Percentiles rank a stretch among this genome's conserved stretches.
Conservation (phyloP, 2,797 vertebrate genomes). For the Enteromius argenteus region DNA sequence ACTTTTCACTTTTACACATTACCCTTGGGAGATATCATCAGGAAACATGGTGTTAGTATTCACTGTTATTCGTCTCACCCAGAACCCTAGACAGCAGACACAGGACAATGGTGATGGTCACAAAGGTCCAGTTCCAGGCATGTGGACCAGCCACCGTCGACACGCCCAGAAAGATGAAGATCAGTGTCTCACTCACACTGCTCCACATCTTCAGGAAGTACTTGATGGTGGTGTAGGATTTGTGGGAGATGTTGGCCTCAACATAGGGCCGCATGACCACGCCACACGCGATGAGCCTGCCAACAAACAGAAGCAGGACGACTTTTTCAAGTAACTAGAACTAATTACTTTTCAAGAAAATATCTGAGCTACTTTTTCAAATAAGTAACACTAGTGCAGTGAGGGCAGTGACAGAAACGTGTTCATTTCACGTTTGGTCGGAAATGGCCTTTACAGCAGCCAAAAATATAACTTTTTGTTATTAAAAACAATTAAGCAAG, state of each 20-base stretch:
- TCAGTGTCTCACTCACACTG: conserved; percentile 97
- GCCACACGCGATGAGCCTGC: conserved; percentile 91
- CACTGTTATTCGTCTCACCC: conserved; percentile 75
- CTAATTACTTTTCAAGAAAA: too few species aligned
- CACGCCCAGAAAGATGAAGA: conserved; percentile 97
- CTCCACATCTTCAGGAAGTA: conserved; percentile 99
- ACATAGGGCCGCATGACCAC: conserved; percentile 95
- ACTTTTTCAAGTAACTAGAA: too few species aligned
- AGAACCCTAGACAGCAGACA: conserved; percentile 87
- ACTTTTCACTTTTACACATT: too few species aligned
- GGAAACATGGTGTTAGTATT: too few species aligned
- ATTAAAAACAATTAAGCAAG: too few species aligned
- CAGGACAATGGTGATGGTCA: conserved; percentile 83
- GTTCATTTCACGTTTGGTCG: too few species aligned
- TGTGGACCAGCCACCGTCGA: conserved; percentile 92
- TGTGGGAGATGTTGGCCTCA: conserved; percentile 99
- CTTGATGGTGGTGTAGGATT: conserved; percentile 98
- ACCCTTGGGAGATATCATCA: too few species aligned
- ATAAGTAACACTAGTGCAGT: too few species aligned
- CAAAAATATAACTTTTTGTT: too few species aligned
- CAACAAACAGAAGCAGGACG: conserved; percentile 64
- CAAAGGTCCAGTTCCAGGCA: conserved; percentile 94
- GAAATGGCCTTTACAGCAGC: too few species aligned
- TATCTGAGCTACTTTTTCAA: too few species aligned
- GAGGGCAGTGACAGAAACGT: too few species aligned